phyloP scores from a whole-genome alignment of 2,113 vertebrate species.

The Delphinapterus leucas region DNA sequence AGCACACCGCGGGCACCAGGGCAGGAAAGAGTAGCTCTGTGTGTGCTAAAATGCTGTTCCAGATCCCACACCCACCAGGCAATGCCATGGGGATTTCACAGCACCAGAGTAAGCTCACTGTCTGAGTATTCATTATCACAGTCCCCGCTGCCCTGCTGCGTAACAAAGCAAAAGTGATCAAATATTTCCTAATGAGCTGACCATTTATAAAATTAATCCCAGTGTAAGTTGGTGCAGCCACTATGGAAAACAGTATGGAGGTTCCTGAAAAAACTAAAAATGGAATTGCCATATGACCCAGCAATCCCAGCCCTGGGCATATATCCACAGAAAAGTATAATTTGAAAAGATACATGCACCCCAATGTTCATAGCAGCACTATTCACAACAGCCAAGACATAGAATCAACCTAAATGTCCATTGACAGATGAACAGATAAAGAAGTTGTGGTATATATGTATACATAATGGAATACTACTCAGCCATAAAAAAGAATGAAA shows the following conservation, averaged over 20 bases:
- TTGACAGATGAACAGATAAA: no score
- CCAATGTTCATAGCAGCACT: no score
- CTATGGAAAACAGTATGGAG: not conserved
- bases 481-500: no score
- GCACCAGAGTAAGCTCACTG: not conserved
- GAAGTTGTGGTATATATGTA: no score
- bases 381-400: no score
- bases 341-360: not conserved
- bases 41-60: not conserved
- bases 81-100: rapidly evolving
- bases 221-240: not conserved
- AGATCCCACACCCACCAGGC: rapidly evolving
- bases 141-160: not conserved
- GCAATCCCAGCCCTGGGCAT: not conserved
- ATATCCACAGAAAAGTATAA: no score
- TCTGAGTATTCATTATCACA: not conserved
- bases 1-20: rapidly evolving
- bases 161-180: not conserved
- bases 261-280: not conserved
- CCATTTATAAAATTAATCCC: not conserved
- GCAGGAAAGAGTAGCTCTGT: not conserved
- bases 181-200: not conserved
- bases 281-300: not conserved
- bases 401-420: no score
- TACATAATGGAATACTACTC: no score